phyloP scores from a whole-genome alignment of 2,113 vertebrate species.

The Columbina picui region DNA sequence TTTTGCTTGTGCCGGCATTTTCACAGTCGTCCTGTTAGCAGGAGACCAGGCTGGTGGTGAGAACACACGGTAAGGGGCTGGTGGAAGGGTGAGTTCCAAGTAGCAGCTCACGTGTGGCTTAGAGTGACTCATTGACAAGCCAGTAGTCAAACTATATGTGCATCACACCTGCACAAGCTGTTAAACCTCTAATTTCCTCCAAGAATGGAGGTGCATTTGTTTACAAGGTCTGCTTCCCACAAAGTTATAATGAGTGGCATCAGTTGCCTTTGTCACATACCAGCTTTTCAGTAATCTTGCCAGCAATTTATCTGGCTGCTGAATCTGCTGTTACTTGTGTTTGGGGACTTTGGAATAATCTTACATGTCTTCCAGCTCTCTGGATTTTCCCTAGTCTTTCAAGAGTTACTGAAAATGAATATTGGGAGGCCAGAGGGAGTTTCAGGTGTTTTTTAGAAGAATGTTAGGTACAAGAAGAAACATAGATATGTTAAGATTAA shows the following conservation, averaged over 20 bases:
- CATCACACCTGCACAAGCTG: background rate
- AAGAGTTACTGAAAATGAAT: background rate
- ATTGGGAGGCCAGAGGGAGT: background rate
- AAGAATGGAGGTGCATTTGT: background rate
- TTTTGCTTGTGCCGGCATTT: background rate
- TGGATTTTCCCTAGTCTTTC: background rate
- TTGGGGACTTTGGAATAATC: background rate
- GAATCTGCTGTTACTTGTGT: background rate
- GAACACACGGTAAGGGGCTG: fast-evolving
- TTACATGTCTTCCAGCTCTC: background rate
- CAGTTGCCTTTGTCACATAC: background rate
- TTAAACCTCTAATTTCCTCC: background rate
- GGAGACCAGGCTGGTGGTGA: background rate
- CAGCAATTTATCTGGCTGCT: background rate
- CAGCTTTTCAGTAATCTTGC: background rate
- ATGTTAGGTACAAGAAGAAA: background rate
- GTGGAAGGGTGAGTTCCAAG: background rate
- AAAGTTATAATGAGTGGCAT: background rate
- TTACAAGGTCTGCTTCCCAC: background rate
- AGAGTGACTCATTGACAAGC: background rate
- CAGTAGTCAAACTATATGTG: background rate
- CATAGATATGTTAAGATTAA: background rate
- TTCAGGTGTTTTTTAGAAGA: background rate
- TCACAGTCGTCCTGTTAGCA: background rate
- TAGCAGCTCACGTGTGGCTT: background rate